These are phyloP conservation scores for Psittacula cyanocephala DNA, from an alignment of 2,113 vertebrate genomes.

Conservation along the genomic window DNA sequence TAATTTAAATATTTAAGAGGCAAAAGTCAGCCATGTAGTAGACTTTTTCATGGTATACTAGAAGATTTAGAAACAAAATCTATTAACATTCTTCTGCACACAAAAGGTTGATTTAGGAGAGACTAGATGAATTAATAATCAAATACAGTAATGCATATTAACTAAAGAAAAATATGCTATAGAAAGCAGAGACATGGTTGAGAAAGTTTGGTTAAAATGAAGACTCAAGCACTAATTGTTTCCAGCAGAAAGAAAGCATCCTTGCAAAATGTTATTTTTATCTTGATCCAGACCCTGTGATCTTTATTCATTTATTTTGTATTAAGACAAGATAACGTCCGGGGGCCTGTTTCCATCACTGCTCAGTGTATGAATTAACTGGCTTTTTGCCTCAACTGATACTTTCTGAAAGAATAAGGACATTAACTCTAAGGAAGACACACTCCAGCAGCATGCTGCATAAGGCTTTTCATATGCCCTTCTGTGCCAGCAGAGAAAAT, in stretches of 20 bases:
- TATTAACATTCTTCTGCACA: conserved; percentile 64
- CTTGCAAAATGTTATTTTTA: conserved; percentile 1
- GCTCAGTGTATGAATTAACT: not conserved
- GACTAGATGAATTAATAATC: conserved; percentile 65
- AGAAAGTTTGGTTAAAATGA: not conserved
- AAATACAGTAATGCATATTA: conserved; percentile 63
- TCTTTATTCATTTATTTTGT: not conserved
- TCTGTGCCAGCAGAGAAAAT: not conserved
- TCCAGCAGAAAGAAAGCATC: not conserved
- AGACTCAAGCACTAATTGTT: not conserved
- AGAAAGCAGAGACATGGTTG: not conserved
- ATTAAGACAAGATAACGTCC: not conserved
- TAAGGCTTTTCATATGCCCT: too few species aligned
- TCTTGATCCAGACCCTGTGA: not conserved
- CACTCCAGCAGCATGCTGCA: not conserved
- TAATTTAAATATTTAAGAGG: conserved; percentile 56
- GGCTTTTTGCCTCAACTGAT: not conserved
- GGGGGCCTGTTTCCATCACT: not conserved
- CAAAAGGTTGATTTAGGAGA: conserved; percentile 59
- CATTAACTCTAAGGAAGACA: not conserved
- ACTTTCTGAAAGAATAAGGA: conserved; percentile 12
- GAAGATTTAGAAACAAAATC: conserved; percentile 37
- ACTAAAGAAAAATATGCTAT: conserved; percentile 2
- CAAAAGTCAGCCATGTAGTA: conserved; percentile 44
- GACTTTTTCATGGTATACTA: conserved; percentile 43